A percentile compares a stretch with the other conserved stretches of the same genome.
phyloP scores from a whole-genome alignment of 2,888 invertebrate genomes.

The Carterocephalus palaemon region DNA sequence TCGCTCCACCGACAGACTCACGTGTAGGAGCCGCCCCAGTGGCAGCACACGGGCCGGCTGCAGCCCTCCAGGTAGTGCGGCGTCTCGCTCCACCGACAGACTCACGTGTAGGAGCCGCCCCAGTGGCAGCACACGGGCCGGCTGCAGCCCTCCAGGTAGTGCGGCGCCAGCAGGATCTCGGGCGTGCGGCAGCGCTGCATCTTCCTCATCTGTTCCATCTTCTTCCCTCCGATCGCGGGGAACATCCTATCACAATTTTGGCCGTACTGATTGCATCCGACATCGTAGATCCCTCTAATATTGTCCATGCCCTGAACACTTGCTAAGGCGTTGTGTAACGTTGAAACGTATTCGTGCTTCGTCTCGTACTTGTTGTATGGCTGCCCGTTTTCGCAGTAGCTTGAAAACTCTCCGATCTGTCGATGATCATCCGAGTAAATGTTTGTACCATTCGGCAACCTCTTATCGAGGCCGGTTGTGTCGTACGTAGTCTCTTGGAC shows the following conservation, averaged over 20 bases:
- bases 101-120: slow-evolving; percentile 64
- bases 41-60: no score
- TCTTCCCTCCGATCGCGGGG: slow-evolving; percentile 71
- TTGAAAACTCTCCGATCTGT: slow-evolving; percentile 51
- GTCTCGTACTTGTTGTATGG: slow-evolving; percentile 50
- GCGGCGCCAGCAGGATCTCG: slow-evolving; percentile 88
- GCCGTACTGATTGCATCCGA: slow-evolving; percentile 49
- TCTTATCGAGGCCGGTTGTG: slow-evolving; percentile 36
- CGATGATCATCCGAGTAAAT: slow-evolving; percentile 57
- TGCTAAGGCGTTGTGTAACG: slow-evolving; percentile 50
- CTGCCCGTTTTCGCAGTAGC: slow-evolving; percentile 53
- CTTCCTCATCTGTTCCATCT: slow-evolving; percentile 59
- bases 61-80: no score
- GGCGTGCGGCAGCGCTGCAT: slow-evolving; percentile 83
- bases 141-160: slow-evolving; percentile 79
- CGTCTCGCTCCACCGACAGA: no score
- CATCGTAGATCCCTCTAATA: slow-evolving; percentile 50
- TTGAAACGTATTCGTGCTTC: slow-evolving; percentile 57
- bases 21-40: no score
- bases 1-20: no score
- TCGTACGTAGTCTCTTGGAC: slow-evolving; percentile 59
- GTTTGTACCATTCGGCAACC: slow-evolving; percentile 39
- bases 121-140: slow-evolving; percentile 71
- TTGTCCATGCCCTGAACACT: slow-evolving; percentile 58
- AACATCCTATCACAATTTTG: slow-evolving; percentile 60